Evolutionary conservation across 1,140 invertebrate genomes (phyloP).

Genomic region (Zaprionus taronus): DNA sequence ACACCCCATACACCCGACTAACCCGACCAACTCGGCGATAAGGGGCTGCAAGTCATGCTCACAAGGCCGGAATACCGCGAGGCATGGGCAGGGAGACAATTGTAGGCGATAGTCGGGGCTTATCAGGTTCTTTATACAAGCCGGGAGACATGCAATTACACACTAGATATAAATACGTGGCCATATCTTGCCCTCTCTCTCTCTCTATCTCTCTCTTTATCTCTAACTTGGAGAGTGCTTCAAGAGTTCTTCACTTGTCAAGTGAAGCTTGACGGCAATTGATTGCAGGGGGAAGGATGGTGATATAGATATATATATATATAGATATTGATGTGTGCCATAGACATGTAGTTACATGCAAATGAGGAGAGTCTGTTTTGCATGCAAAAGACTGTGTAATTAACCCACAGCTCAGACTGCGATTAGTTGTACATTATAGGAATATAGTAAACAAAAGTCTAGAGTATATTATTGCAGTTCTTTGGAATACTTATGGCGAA

Average conservation of each 20-base stretch:
- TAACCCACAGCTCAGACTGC: neutral
- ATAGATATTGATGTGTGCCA: neutral
- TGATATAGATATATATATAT: neutral
- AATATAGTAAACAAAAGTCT: neutral
- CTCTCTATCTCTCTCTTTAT: neutral
- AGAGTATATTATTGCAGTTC: neutral
- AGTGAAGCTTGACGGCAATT: neutral
- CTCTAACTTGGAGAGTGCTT: neutral
- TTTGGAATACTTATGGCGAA: neutral
- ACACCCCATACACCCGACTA: neutral
- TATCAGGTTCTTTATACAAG: neutral
- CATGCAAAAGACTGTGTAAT: neutral
- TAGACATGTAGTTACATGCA: too few species aligned
- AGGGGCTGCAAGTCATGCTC: conserved; percentile 2
- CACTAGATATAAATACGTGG: neutral
- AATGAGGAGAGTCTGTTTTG: too few species aligned
- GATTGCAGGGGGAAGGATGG: neutral
- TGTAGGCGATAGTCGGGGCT: neutral
- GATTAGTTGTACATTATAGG: neutral
- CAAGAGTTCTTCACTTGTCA: neutral
- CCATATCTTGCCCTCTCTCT: neutral
- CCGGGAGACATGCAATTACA: conserved; percentile 2
- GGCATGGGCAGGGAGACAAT: neutral
- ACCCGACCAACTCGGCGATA: neutral
- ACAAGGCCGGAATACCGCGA: neutral